Evolutionary conservation across 2,888 invertebrate species (phyloP).

Genomic region (Selenia dentaria): DNA sequence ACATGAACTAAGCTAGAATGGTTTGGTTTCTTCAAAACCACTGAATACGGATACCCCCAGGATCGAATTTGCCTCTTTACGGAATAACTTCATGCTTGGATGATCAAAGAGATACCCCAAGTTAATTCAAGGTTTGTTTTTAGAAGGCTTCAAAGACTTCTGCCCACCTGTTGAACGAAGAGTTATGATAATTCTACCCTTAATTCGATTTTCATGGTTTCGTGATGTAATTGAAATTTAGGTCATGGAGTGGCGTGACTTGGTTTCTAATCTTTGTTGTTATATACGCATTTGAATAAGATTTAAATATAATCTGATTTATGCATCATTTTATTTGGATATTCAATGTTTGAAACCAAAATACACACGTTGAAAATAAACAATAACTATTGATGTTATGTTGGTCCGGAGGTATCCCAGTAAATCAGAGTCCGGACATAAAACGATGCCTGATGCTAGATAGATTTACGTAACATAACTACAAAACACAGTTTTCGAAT

Average conservation of each 20-base stretch:
- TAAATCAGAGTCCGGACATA: no score
- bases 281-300: constrained; percentile 15
- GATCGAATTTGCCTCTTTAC: constrained; percentile 4
- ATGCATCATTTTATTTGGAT: constrained; percentile 22
- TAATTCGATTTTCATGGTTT: constrained; percentile 16
- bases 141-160: constrained; percentile 16
- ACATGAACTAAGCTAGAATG: constrained; percentile 18
- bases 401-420: no score
- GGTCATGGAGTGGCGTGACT: constrained; percentile 18
- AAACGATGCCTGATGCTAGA: no score
- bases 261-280: constrained; percentile 23
- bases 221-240: constrained; percentile 11
- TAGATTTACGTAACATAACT: no score
- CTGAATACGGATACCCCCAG: constrained; percentile 15
- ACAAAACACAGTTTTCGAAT: no score
- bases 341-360: no score
- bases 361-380: no score
- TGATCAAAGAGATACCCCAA: constrained; percentile 20
- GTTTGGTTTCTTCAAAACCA: constrained; percentile 18
- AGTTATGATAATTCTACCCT: constrained; percentile 2
- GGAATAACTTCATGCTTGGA: constrained; percentile 19
- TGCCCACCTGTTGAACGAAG: constrained; percentile 18
- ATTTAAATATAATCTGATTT: constrained; percentile 21
- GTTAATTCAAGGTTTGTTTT: constrained; percentile 13
- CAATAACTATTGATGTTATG: no score